Conservation (phyloP, 2,888 invertebrate species). For the Diplolepis rosae region DNA sequence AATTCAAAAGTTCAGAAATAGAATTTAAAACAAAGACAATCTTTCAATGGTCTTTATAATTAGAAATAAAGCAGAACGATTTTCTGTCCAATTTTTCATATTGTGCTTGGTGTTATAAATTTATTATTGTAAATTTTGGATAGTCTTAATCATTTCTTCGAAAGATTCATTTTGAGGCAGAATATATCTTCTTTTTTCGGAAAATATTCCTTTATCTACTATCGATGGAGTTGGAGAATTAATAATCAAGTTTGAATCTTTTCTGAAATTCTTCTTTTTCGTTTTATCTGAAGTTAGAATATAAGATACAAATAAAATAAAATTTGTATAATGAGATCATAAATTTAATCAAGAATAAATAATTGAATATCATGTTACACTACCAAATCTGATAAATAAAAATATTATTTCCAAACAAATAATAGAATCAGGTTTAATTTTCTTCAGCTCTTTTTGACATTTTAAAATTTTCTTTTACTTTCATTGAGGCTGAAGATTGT, state of each 20-base stretch:
- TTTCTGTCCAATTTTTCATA: not conserved
- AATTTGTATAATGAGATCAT: too few relatives aligned
- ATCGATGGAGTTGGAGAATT: constrained; percentile 35
- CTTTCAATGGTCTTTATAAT: not conserved
- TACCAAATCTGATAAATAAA: constrained; percentile 54
- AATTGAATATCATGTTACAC: constrained; percentile 55
- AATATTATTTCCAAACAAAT: not conserved
- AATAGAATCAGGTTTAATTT: not conserved
- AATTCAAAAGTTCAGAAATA: not conserved
- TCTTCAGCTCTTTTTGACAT: not conserved
- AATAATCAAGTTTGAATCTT: not conserved
- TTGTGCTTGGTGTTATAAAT: too few relatives aligned
- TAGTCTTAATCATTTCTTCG: not conserved
- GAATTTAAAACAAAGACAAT: not conserved
- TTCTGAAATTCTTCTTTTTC: constrained; percentile 22
- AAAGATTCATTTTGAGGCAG: constrained; percentile 39
- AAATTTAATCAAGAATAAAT: constrained; percentile 32
- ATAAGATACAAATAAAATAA: not conserved
- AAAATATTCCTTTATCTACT: constrained; percentile 48
- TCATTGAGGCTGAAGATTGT: not conserved
- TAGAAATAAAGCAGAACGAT: not conserved
- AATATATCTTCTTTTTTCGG: constrained; percentile 4
- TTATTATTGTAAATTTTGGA: not conserved
- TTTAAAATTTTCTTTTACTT: not conserved
- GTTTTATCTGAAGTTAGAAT: not conserved